Evolutionary conservation across 2,888 invertebrate genomes (phyloP).

Genomic region (Dryobota labecula): DNA sequence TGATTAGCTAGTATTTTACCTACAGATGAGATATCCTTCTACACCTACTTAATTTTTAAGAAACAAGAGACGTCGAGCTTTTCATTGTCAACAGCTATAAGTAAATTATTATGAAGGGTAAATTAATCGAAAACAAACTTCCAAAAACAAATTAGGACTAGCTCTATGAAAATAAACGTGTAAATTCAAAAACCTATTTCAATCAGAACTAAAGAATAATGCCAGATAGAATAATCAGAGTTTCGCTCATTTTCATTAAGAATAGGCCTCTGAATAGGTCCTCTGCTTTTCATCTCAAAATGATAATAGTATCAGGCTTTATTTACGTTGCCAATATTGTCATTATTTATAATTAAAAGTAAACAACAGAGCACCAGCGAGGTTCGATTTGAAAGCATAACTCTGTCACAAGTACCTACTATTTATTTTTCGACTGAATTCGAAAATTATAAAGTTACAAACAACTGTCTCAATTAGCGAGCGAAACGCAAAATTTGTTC

Average conservation of each 20-base stretch:
- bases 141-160: background rate
- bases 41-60: background rate
- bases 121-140: background rate
- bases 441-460: slow-evolving; percentile 59
- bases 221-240: slow-evolving; percentile 3
- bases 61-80: too few species aligned
- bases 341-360: slow-evolving; percentile 41
- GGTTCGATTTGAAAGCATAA: slow-evolving; percentile 49
- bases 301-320: slow-evolving; percentile 23
- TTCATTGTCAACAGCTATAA: too few species aligned
- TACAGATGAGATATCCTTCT: background rate
- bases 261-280: background rate
- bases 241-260: slow-evolving; percentile 22
- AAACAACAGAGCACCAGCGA: slow-evolving; percentile 27
- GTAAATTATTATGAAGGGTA: background rate
- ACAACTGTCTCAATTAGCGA: slow-evolving; percentile 52
- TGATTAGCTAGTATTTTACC: background rate
- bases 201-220: background rate
- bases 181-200: background rate
- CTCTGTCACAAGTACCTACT: slow-evolving; percentile 51
- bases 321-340: background rate
- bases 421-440: slow-evolving; percentile 56
- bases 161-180: background rate
- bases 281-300: slow-evolving; percentile 1
- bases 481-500: slow-evolving; percentile 56